phyloP scores from a whole-genome alignment of 2,888 invertebrate species.

The Nemotelus nigrinus region DNA sequence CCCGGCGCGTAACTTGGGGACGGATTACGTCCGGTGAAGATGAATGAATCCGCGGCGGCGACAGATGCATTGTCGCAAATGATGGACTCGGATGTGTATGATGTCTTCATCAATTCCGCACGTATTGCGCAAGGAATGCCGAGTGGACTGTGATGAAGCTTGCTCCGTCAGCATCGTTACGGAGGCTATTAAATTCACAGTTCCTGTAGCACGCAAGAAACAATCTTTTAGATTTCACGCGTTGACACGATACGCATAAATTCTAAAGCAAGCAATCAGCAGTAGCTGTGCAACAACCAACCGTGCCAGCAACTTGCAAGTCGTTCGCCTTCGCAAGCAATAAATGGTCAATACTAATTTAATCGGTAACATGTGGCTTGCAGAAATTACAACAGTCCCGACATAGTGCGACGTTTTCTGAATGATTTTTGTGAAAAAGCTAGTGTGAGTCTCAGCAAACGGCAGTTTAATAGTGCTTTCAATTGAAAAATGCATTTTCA shows the following conservation, averaged over 20 bases:
- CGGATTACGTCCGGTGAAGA: neutral
- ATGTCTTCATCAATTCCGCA: constrained; percentile 37
- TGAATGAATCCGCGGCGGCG: neutral
- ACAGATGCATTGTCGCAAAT: neutral
- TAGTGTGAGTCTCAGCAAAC: no score
- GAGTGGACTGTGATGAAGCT: neutral
- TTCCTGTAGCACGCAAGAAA: constrained; percentile 38
- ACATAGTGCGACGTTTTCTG: neutral
- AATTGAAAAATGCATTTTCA: no score
- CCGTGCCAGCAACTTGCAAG: no score
- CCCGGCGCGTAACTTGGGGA: neutral
- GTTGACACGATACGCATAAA: constrained; percentile 32
- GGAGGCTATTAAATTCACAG: constrained; percentile 21
- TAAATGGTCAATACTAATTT: constrained; percentile 38
- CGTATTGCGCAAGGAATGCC: constrained; percentile 26
- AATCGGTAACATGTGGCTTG: constrained; percentile 37
- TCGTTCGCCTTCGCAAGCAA: neutral
- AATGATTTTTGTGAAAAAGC: constrained; percentile 9
- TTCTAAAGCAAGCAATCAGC: neutral
- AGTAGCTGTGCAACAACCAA: no score
- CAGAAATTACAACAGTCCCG: constrained; percentile 11
- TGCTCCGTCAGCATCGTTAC: neutral
- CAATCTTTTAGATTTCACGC: constrained; percentile 27
- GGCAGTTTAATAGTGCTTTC: no score
- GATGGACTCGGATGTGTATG: constrained; percentile 24